Conservation (phyloP, 2,888 invertebrate genomes). For the Catocala sponsa region DNA sequence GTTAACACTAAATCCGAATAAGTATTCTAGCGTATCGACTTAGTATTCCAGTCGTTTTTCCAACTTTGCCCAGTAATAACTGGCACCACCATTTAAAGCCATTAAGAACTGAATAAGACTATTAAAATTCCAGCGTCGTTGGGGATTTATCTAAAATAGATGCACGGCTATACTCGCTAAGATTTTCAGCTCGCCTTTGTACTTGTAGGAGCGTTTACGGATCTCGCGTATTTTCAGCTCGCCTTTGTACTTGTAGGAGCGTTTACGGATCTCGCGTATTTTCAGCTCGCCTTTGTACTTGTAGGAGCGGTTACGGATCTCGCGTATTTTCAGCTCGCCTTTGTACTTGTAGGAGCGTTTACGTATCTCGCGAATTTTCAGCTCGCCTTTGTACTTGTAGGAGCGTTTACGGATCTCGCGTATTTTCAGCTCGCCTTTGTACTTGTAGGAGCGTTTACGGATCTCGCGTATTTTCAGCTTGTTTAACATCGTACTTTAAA, state of each 20-base stretch:
- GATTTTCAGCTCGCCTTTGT: conserved; percentile 14
- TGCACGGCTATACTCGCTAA: conserved; percentile 16
- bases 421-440: too few relatives aligned
- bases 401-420: too few relatives aligned
- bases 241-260: not conserved
- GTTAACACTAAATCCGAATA: not conserved
- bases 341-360: not conserved
- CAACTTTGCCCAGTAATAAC: conserved; percentile 41
- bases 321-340: conserved; percentile 10
- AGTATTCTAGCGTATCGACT: conserved; percentile 12
- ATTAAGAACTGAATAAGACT: conserved; percentile 44
- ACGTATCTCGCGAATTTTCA: too few relatives aligned
- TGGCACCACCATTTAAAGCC: conserved; percentile 40
- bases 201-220: not conserved
- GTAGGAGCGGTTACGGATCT: not conserved
- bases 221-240: conserved; percentile 6
- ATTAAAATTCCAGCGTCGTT: conserved; percentile 45
- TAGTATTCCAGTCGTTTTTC: conserved; percentile 41
- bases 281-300: conserved; percentile 11
- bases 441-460: too few relatives aligned
- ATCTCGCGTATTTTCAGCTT: too few relatives aligned
- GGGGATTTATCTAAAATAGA: conserved; percentile 42
- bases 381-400: too few relatives aligned
- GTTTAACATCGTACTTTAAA: too few relatives aligned
- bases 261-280: not conserved